Evolutionary conservation across 2,113 vertebrate species (phyloP).

Genomic region (Tautogolabrus adspersus): DNA sequence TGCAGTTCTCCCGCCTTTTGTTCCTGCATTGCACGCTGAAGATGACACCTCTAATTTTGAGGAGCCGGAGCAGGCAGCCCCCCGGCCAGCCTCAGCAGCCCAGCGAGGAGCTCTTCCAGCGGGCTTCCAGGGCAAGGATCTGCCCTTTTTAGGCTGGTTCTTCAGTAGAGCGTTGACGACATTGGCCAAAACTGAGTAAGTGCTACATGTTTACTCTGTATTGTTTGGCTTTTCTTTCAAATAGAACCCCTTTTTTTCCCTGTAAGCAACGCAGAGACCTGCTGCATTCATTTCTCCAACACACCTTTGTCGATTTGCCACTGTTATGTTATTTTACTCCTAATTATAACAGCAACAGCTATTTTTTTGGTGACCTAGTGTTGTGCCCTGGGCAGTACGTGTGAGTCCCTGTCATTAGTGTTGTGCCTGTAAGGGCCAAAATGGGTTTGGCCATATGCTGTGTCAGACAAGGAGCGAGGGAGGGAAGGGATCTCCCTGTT

Average conservation of each 20-base stretch:
- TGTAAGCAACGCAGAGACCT: slow-evolving; percentile 25
- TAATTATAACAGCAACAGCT: slow-evolving; percentile 56
- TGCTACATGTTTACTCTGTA: slow-evolving; percentile 76
- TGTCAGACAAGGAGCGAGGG: slow-evolving; percentile 53
- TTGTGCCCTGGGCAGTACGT: slow-evolving; percentile 47
- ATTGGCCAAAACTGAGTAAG: slow-evolving; percentile 96
- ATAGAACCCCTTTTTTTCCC: slow-evolving; percentile 8
- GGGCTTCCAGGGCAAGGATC: slow-evolving; percentile 93
- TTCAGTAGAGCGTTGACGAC: slow-evolving; percentile 92
- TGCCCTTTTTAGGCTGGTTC: slow-evolving; percentile 98
- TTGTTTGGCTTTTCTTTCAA: slow-evolving; percentile 6
- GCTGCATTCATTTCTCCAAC: slow-evolving; percentile 40
- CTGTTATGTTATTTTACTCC: slow-evolving; percentile 36
- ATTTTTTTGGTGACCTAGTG: slow-evolving; percentile 57
- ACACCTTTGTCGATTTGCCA: slow-evolving; percentile 58
- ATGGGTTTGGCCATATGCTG: slow-evolving; percentile 65
- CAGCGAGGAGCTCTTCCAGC: slow-evolving; percentile 88
- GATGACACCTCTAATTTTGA: slow-evolving; percentile 99
- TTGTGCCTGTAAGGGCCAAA: slow-evolving; percentile 47
- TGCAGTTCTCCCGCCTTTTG: slow-evolving; percentile 95
- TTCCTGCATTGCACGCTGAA: slow-evolving; percentile 94
- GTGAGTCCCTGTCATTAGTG: slow-evolving; percentile 53
- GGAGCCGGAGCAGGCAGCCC: slow-evolving; percentile 94
- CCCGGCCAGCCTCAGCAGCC: slow-evolving; percentile 88
- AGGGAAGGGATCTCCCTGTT: slow-evolving; percentile 60